Evolutionary conservation across 2,888 invertebrate species (phyloP), one percentile per base, ranked within the genome.

Genomic region (Xanthorhoe designata): DNA sequence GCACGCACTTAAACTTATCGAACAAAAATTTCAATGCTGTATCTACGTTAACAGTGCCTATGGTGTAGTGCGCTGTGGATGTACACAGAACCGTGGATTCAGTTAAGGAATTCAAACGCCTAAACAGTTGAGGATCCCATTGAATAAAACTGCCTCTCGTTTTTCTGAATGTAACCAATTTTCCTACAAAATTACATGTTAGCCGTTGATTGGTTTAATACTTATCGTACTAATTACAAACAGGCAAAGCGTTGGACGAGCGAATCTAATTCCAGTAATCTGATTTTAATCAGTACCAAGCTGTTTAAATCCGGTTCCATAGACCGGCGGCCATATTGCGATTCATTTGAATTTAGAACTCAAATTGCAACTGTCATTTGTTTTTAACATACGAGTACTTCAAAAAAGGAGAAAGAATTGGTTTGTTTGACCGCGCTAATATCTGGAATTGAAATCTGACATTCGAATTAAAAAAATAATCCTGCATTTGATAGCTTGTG

Each of bases 211-310:
- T 17, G 6, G 8, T 15, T 47, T 45, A 15, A 10, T 45, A 45
- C 45, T 17, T 17, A 47, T 42, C 38, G 6, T 15, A 15, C 47
- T 42, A 47, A 47, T 47, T 17, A 47, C 5, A 51, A 50, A 56
- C 50, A n/a, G 49, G 47, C 17, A 47, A 59, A 57, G 56, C 61
- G 15, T 52, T 60, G 18, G 56, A 56, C 64, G 52, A 38, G 24
- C 19, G 52, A 56, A 66, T 74, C 66, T 63, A 64, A 74, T 75
- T 69, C 64, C 66, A 51, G 62, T 73, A 71, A 80, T 80, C 74
- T 57, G 70, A 70, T 80, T 79, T 75, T 78, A 79, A 78, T 78
- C 75, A 75, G 66, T 71, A 64, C n/a, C 62, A 64, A 64, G 65
- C 65, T 51, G 71, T 55, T 67, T 45, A 15, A 8, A 32, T 2